A percentile compares a stretch with the other conserved stretches of the same genome.
Conservation (phyloP, 2,113 vertebrate genomes). For the Meleagris gallopavo region DNA sequence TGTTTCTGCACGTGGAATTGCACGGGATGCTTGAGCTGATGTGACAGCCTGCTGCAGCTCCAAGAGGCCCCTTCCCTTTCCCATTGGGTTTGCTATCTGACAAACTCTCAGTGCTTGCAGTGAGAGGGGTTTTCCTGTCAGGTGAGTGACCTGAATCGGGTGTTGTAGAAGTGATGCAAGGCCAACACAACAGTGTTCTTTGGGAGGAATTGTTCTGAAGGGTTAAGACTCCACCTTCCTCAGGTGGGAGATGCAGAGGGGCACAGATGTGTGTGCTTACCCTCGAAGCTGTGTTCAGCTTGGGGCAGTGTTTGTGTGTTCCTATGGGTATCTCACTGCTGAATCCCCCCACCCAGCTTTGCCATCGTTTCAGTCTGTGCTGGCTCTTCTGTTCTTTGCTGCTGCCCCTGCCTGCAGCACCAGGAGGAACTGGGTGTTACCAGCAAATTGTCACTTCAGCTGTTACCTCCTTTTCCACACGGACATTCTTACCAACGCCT, state of each 20-base stretch:
- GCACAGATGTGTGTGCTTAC: fast-evolving
- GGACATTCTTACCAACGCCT: not conserved
- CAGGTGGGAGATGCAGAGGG: not conserved
- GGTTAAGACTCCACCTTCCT: not conserved
- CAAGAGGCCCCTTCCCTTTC: too few relatives aligned
- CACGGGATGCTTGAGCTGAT: not conserved
- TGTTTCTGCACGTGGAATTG: not conserved
- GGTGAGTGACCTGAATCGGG: not conserved
- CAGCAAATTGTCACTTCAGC: not conserved
- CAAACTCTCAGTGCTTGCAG: not conserved
- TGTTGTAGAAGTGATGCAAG: not conserved
- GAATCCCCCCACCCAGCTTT: not conserved
- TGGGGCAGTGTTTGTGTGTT: not conserved
- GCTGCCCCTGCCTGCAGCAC: not conserved
- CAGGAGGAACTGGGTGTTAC: not conserved
- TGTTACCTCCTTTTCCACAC: not conserved
- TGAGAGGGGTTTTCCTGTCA: not conserved
- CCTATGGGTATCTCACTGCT: fast-evolving
- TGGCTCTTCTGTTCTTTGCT: fast-evolving
- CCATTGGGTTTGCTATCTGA: not conserved
- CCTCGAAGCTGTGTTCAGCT: not conserved
- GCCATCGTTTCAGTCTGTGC: not conserved
- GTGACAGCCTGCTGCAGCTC: not conserved
- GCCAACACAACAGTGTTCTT: not conserved
- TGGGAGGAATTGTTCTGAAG: not conserved